Conservation (phyloP, 1,140 invertebrate genomes). For the Drosophila ironensis region DNA sequence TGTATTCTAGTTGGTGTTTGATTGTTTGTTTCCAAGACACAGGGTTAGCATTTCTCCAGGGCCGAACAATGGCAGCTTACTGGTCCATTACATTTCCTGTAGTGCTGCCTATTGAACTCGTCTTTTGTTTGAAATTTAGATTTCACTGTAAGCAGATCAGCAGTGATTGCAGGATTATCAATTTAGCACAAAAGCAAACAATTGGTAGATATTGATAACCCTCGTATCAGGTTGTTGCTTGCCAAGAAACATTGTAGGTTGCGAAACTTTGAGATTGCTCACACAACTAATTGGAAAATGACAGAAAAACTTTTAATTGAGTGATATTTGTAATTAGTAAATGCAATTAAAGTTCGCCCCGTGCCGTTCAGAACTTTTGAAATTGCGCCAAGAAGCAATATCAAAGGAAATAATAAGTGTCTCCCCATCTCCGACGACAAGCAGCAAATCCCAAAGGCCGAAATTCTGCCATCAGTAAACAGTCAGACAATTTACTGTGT, state of each 20-base stretch:
- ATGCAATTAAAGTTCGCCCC: conserved; percentile 58
- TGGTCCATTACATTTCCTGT: conserved; percentile 42
- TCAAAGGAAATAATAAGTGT: too few species aligned
- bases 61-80: conserved; percentile 61
- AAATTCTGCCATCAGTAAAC: too few species aligned
- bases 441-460: too few species aligned
- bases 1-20: background rate
- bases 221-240: too few species aligned
- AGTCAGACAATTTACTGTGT: too few species aligned
- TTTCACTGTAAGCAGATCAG: background rate
- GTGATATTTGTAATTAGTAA: conserved; percentile 58
- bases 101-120: background rate
- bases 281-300: conserved; percentile 32
- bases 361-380: conserved; percentile 24
- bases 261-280: conserved; percentile 11
- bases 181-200: background rate
- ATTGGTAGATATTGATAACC: too few species aligned
- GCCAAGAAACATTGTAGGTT: too few species aligned
- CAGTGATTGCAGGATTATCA: background rate
- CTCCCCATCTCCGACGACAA: too few species aligned
- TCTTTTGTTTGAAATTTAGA: conserved; percentile 16
- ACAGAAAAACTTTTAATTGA: conserved; percentile 61
- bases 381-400: background rate
- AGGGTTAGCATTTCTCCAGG: background rate
- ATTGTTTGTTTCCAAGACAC: background rate